These are phyloP conservation scores for Poeciliopsis gracilis DNA, from an alignment of 2,797 vertebrate genomes.

Conservation along the genomic window DNA sequence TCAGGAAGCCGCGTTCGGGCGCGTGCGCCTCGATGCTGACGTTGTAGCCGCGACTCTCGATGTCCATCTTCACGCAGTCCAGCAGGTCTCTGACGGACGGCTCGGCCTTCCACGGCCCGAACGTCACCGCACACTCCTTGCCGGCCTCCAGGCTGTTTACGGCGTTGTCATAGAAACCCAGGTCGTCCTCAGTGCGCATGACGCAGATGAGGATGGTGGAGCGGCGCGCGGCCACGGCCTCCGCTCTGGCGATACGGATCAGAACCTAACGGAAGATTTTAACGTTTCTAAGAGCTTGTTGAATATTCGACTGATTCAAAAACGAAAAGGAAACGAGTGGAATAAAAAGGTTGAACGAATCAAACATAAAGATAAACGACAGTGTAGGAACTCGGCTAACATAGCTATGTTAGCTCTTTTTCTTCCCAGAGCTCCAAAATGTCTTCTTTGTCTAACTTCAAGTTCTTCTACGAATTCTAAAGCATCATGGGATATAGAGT, in stretches of 20 bases:
- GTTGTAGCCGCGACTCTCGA: constrained; percentile 86
- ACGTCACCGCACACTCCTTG: constrained; percentile 89
- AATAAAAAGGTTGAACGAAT: no score
- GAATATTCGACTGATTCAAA: no score
- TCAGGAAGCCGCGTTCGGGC: constrained; percentile 81
- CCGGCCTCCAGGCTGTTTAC: constrained; percentile 79
- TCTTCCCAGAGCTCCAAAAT: no score
- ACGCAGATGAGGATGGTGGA: constrained; percentile 86
- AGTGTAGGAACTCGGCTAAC: no score
- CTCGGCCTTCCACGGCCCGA: constrained; percentile 89
- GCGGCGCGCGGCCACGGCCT: constrained; percentile 84
- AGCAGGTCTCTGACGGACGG: constrained; percentile 82
- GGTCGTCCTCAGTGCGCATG: constrained; percentile 83
- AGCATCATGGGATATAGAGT: no score
- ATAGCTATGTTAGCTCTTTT: no score
- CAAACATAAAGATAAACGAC: no score
- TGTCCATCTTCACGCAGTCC: constrained; percentile 88
- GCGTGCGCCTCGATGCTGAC: constrained; percentile 72
- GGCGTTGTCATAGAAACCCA: constrained; percentile 74
- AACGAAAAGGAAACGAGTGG: no score
- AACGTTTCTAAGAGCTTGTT: background rate
- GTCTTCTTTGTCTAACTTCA: no score
- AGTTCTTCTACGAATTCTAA: no score
- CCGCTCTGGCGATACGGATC: constrained; percentile 88
- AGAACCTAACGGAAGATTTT: constrained; percentile 75